A percentile compares a stretch with the other conserved stretches of the same genome.
Evolutionary conservation across 2,888 invertebrate genomes (phyloP).

Genomic region (Apodemia mormo): DNA sequence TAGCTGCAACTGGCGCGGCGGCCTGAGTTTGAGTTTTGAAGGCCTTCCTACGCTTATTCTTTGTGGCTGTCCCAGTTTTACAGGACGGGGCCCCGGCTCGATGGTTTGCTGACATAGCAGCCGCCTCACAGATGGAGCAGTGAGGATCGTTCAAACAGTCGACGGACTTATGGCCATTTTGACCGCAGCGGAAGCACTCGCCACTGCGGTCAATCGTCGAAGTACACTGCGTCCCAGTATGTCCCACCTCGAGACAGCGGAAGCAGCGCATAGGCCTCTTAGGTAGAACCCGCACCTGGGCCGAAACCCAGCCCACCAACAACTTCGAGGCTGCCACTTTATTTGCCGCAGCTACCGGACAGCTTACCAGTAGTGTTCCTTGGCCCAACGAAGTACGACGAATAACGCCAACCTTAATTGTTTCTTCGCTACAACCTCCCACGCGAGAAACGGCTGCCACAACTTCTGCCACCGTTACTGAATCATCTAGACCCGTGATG

Average conservation of each 20-base stretch:
- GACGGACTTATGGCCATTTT: slow-evolving; percentile 29
- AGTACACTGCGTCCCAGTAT: slow-evolving; percentile 25
- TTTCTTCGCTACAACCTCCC: slow-evolving; percentile 21
- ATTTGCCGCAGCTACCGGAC: slow-evolving; percentile 27
- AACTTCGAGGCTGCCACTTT: slow-evolving; percentile 14
- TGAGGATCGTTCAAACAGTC: slow-evolving; percentile 11
- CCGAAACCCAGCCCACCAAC: slow-evolving; percentile 24
- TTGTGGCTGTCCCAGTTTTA: no score
- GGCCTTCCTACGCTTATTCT: no score
- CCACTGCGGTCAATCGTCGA: slow-evolving; percentile 21
- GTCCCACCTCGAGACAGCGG: slow-evolving; percentile 30
- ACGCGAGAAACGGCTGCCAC: neutral
- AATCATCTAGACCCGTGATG: slow-evolving; percentile 26
- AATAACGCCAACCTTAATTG: slow-evolving; percentile 5
- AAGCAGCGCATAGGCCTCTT: slow-evolving; percentile 27
- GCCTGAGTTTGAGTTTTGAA: no score
- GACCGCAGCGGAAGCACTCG: slow-evolving; percentile 30
- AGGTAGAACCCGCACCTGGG: slow-evolving; percentile 20
- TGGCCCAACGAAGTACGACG: neutral
- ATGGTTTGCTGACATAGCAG: no score
- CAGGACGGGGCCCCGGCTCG: no score
- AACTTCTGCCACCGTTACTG: slow-evolving; percentile 21
- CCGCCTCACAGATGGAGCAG: neutral
- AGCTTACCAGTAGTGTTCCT: slow-evolving; percentile 10
- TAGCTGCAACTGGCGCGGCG: no score